Conservation (phyloP, 1,140 invertebrate species). For the Habropoda laboriosa region DNA sequence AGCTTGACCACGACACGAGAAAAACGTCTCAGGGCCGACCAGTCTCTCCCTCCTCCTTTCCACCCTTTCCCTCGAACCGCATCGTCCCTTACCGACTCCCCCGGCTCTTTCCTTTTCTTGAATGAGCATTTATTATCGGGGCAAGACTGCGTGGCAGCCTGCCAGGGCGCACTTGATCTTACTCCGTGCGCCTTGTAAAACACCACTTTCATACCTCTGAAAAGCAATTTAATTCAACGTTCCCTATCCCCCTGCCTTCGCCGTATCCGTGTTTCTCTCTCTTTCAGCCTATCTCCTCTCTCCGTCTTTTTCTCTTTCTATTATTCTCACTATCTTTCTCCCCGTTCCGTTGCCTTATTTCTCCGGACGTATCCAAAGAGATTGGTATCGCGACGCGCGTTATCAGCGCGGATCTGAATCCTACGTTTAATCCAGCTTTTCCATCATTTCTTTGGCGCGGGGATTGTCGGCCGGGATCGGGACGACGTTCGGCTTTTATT, state of each 20-base stretch:
- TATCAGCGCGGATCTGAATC: conserved; percentile 14
- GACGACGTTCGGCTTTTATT: conserved; percentile 11
- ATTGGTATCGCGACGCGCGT: conserved; percentile 30
- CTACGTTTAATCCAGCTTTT: conserved; percentile 35
- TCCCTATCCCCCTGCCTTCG: conserved; percentile 33
- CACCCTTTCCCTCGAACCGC: conserved; percentile 23
- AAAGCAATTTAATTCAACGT: conserved; percentile 73
- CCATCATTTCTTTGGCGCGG: conserved; percentile 17
- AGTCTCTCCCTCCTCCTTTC: conserved; percentile 36
- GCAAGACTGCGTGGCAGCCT: conserved; percentile 67
- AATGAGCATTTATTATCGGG: conserved; percentile 72
- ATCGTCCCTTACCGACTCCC: conserved; percentile 23
- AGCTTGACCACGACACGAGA: conserved; percentile 69
- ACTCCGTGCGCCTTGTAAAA: conserved; percentile 69
- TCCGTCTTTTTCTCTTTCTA: conserved; percentile 22
- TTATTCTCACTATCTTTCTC: neutral
- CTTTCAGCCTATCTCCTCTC: conserved; percentile 25
- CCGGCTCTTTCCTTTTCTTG: conserved; percentile 61
- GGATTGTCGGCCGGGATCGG: neutral
- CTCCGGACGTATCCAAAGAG: neutral
- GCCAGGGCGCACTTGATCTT: conserved; percentile 71
- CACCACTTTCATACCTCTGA: conserved; percentile 66
- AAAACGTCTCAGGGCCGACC: conserved; percentile 74
- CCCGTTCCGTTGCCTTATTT: conserved; percentile 18
- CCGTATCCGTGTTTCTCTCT: conserved; percentile 38